Evolutionary conservation across 2,888 invertebrate genomes (phyloP).

Genomic region (Lysandra coridon): DNA sequence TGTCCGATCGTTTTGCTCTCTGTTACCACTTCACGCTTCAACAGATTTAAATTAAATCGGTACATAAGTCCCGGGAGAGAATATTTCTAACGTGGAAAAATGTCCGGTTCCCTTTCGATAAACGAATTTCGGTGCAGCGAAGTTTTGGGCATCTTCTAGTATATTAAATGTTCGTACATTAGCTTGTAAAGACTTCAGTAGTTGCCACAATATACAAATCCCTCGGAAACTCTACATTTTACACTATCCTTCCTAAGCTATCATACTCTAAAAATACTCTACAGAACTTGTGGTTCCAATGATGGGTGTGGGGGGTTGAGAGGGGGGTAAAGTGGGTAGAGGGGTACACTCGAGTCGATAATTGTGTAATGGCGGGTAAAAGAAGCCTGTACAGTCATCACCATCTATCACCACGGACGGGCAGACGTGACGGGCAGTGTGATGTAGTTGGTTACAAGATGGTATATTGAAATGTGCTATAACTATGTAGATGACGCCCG

Average conservation of each 20-base stretch:
- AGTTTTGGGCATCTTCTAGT: too few species aligned
- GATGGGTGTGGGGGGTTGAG: neutral
- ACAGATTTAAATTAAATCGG: too few species aligned
- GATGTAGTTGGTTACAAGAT: neutral
- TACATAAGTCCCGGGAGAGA: too few species aligned
- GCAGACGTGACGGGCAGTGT: neutral
- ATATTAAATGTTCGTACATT: too few species aligned
- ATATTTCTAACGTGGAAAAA: neutral
- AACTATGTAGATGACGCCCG: too few species aligned
- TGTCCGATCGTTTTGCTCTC: too few species aligned
- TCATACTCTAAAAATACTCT: neutral
- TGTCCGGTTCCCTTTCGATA: neutral
- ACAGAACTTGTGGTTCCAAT: neutral
- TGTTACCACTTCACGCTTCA: too few species aligned
- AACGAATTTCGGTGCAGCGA: neutral
- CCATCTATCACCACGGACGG: neutral
- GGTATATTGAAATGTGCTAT: neutral
- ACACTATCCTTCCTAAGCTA: neutral
- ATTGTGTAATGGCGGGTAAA: conserved; percentile 11
- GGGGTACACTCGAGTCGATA: conserved; percentile 11
- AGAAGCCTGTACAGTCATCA: conserved; percentile 13
- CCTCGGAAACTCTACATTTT: neutral
- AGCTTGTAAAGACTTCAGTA: too few species aligned
- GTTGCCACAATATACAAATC: too few species aligned
- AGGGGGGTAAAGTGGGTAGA: neutral